These are phyloP conservation scores for Chaetops frenatus DNA, from an alignment of 2,113 vertebrate genomes.

Conservation along the genomic window DNA sequence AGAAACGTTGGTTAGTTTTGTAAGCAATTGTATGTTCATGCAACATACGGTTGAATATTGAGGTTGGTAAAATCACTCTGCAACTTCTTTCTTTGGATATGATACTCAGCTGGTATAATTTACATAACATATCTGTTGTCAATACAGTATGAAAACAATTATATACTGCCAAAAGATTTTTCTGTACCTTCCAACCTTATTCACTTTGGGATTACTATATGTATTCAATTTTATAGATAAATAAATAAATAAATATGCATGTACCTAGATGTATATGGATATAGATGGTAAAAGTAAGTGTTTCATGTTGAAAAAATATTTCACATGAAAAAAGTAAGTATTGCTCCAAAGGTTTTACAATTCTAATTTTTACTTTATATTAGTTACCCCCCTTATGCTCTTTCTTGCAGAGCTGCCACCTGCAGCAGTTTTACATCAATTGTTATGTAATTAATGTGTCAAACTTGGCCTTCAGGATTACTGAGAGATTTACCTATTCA, in stretches of 20 bases:
- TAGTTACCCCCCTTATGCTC: background rate
- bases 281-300: background rate
- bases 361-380: background rate
- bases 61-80: background rate
- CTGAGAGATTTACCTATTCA: background rate
- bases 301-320: background rate
- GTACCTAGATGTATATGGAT: background rate
- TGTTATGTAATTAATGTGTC: background rate
- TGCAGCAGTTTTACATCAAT: background rate
- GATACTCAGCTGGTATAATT: background rate
- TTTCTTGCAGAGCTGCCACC: background rate
- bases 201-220: background rate
- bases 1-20: background rate
- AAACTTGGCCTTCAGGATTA: background rate
- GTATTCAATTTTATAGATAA: background rate
- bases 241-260: background rate
- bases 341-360: background rate
- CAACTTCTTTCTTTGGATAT: background rate
- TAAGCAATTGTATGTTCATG: background rate
- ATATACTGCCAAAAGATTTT: rapidly evolving
- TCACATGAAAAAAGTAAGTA: background rate
- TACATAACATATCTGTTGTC: background rate
- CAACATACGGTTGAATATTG: too few relatives aligned
- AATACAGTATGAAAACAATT: background rate
- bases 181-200: background rate